These are phyloP conservation scores for Epinotia nisella DNA, from an alignment of 2,888 invertebrate species.

Conservation along the genomic window DNA sequence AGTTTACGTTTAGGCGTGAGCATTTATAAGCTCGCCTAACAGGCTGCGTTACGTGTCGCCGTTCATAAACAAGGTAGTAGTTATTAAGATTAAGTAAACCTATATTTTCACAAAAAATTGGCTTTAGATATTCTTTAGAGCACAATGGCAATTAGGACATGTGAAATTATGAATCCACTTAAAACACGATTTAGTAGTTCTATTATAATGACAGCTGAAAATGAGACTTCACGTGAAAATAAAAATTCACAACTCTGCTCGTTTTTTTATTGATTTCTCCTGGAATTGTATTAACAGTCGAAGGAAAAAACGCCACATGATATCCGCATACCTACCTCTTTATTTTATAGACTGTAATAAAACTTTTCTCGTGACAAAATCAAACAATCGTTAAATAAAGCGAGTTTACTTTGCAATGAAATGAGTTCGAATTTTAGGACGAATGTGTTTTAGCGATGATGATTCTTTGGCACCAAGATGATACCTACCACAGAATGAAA, in stretches of 20 bases:
- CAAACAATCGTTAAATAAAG: conserved; percentile 34
- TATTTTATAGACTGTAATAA: conserved; percentile 36
- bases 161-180: background rate
- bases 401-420: conserved; percentile 20
- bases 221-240: conserved; percentile 32
- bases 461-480: background rate
- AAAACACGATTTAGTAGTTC: conserved; percentile 7
- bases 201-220: conserved; percentile 12
- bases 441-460: conserved; percentile 9
- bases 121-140: background rate
- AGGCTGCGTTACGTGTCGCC: too few relatives aligned
- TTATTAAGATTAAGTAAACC: too few relatives aligned
- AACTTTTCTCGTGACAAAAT: conserved; percentile 31
- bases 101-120: background rate
- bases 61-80: too few relatives aligned
- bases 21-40: too few relatives aligned
- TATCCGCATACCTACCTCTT: conserved; percentile 26
- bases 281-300: conserved; percentile 15
- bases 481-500: background rate
- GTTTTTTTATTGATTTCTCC: conserved; percentile 30
- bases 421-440: conserved; percentile 1
- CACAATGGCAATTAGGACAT: background rate
- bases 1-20: too few relatives aligned
- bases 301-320: conserved; percentile 37
- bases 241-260: conserved; percentile 27